A percentile compares a stretch with the other conserved stretches of the same genome.
Evolutionary conservation across 2,113 vertebrate genomes (phyloP).

Genomic region (Paramisgurnus dabryanus): DNA sequence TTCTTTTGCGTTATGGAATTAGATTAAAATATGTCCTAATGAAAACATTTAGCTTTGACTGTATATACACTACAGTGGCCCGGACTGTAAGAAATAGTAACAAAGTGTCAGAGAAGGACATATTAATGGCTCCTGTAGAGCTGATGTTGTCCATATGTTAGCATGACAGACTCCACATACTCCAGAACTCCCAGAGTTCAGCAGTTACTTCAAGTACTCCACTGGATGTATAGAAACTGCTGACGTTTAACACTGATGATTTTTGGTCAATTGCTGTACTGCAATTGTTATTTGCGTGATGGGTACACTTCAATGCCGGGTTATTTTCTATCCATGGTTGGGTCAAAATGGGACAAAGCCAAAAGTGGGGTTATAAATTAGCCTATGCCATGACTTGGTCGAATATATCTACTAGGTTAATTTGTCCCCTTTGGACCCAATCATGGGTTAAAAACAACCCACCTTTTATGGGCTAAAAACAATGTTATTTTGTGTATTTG

Average conservation of each 20-base stretch:
- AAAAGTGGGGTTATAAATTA: too few species aligned
- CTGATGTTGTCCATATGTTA: conserved; percentile 80
- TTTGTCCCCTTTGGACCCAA: too few species aligned
- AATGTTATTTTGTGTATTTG: too few species aligned
- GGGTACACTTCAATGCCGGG: not conserved
- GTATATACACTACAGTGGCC: conserved; percentile 77
- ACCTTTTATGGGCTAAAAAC: too few species aligned
- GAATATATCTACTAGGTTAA: too few species aligned
- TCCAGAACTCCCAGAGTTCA: conserved; percentile 28
- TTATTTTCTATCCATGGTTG: too few species aligned
- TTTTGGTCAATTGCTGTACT: not conserved
- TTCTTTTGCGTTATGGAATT: conserved; percentile 72
- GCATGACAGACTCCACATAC: conserved; percentile 52
- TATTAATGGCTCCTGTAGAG: conserved; percentile 67
- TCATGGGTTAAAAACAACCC: too few species aligned
- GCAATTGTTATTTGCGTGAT: not conserved
- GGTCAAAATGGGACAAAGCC: too few species aligned
- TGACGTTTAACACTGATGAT: not conserved
- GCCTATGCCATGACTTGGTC: too few species aligned
- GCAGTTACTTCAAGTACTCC: conserved; percentile 3
- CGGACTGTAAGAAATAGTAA: conserved; percentile 77
- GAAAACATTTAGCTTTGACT: conserved; percentile 80
- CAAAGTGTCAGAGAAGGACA: conserved; percentile 73
- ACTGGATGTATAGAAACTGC: not conserved
- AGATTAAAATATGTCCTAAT: conserved; percentile 76